Evolutionary conservation across 2,888 invertebrate species (phyloP), one percentile per base, ranked within the genome.

Genomic region (Invenusta paracnida): DNA sequence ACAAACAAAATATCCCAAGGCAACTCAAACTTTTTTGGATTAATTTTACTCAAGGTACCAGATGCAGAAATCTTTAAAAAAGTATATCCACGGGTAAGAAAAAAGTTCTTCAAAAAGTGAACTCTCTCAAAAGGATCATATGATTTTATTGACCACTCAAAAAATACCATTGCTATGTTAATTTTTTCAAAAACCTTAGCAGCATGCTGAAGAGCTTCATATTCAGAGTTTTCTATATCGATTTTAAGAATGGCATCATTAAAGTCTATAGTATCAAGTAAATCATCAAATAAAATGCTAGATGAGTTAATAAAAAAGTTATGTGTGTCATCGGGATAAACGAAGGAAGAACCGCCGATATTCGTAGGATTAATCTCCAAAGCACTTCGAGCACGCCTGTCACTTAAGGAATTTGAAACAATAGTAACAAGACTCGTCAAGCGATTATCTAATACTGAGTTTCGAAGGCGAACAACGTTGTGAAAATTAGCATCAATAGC

Each of bases 191-290:
- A 87, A n/a, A 87, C 30, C 28, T 85, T 48, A 29, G 30, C 29
- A n/a, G 87, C 87, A 79, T 85, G 67, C 17, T 30, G 11, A 87
- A 87, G 86, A 17, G 87, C 87, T 67, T 73, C 67, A 17, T 84
- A 82, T 85, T 87, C 87, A 79, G 29, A 84, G 11, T 86, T 86
- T 83, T 87, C 87, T 23, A 87, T 87, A 73, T 87, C 87, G 17
- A 87, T 83, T 83, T 87, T 87, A 30, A 87, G 30, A 29, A 87
- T 84, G 5, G 87, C 87, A 29, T 84, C 67, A 66, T 85, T 85
- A 79, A 84, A 87, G 17, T 31, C 17, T 0, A 84, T 67, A 13
- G 67, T 67, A 31, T 84, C 66, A 13, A 84, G 11, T 79, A 84
- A 73, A 73, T 84, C 84, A 48, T 84, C 84, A 23, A 84, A 29